These are phyloP conservation scores for Stenotaenia linearis DNA, from an alignment of 2,888 invertebrate genomes.

Conservation along the genomic window DNA sequence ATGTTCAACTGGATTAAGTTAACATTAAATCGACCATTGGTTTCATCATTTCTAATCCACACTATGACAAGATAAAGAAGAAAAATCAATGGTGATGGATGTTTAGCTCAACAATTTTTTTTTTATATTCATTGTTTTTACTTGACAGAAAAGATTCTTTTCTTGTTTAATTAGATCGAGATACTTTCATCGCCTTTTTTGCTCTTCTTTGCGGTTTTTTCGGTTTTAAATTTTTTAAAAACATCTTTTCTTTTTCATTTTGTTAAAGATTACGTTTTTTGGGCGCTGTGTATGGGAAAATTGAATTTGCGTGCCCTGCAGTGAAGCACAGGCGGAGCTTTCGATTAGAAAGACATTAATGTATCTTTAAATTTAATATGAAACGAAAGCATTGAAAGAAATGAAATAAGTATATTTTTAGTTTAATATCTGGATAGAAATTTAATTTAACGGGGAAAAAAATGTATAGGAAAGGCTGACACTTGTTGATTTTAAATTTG, in stretches of 20 bases:
- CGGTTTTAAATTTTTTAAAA: no score
- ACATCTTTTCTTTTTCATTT: not conserved
- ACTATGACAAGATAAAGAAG: not conserved
- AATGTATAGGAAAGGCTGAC: no score
- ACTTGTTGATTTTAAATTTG: no score
- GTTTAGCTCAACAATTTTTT: not conserved
- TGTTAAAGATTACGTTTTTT: no score
- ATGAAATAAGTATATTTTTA: no score
- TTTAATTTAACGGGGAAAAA: no score
- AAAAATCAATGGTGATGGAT: not conserved
- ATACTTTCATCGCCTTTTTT: not conserved
- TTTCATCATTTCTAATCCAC: not conserved
- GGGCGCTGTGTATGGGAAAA: no score
- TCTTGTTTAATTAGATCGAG: not conserved
- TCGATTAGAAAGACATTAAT: no score
- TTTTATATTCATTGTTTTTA: not conserved
- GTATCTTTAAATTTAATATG: no score
- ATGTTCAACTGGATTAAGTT: conserved; percentile 2
- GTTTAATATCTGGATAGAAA: no score
- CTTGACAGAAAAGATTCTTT: not conserved
- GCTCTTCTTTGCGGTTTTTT: not conserved
- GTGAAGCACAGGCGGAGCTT: not conserved
- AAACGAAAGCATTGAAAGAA: no score
- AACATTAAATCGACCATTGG: not conserved
- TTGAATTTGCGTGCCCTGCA: not conserved